Evolutionary conservation across 1,140 invertebrate genomes (phyloP).

Genomic region (Zaprionus gabonicus): DNA sequence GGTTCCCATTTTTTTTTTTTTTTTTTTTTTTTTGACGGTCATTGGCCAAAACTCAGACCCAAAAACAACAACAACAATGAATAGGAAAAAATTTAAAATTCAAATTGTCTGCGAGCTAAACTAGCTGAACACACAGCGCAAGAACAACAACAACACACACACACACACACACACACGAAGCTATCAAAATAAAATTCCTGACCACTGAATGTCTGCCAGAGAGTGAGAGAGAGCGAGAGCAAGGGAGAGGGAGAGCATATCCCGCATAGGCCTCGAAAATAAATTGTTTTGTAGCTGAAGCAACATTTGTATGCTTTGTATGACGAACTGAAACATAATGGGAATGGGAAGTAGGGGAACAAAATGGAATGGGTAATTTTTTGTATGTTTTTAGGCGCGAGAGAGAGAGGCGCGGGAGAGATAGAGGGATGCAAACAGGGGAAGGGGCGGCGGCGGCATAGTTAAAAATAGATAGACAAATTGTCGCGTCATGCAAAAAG

Average conservation of each 20-base stretch:
- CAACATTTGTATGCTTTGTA: slow-evolving; percentile 37
- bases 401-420: background rate
- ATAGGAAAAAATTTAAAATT: slow-evolving; percentile 64
- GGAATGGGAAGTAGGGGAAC: slow-evolving; percentile 8
- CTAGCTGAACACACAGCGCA: slow-evolving; percentile 33
- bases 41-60: slow-evolving; percentile 45
- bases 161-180: slow-evolving; percentile 24
- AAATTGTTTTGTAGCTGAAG: slow-evolving; percentile 22
- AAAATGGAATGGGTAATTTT: slow-evolving; percentile 39
- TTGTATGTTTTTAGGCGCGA: slow-evolving; percentile 14
- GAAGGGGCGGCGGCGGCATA: slow-evolving; percentile 21
- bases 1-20: slow-evolving; percentile 9
- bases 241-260: slow-evolving; percentile 5
- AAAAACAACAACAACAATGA: slow-evolving; percentile 22
- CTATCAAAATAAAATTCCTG: slow-evolving; percentile 76
- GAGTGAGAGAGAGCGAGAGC: slow-evolving; percentile 8
- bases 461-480: slow-evolving; percentile 78
- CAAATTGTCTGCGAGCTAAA: slow-evolving; percentile 60
- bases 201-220: slow-evolving; percentile 64
- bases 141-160: slow-evolving; percentile 5
- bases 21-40: slow-evolving; percentile 44
- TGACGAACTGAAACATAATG: slow-evolving; percentile 27
- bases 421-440: background rate
- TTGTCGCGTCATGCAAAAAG: slow-evolving; percentile 72
- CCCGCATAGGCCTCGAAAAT: slow-evolving; percentile 67